phyloP scores from a whole-genome alignment of 2,797 vertebrate species.

The Lates japonicus region DNA sequence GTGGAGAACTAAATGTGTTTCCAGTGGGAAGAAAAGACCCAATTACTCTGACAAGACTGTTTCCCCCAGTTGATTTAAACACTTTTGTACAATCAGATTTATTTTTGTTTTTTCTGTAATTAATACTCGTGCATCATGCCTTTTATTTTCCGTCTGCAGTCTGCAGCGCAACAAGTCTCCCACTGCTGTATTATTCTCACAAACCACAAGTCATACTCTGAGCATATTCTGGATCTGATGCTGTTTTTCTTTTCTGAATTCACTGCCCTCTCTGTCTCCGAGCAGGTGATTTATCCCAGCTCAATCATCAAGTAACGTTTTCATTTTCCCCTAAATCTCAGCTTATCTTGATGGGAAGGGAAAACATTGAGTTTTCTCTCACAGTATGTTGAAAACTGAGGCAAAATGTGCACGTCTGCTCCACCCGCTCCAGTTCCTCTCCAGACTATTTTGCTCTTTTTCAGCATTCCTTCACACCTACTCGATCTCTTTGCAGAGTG shows the following conservation, averaged over 20 bases:
- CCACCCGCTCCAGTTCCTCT: constrained; percentile 13
- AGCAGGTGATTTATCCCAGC: constrained; percentile 51
- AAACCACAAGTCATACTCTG: constrained; percentile 30
- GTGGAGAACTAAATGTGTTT: constrained; percentile 6
- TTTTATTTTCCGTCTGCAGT: constrained; percentile 13
- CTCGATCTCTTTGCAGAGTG: constrained; percentile 51
- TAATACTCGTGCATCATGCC: constrained; percentile 9
- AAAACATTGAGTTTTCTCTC: constrained; percentile 24
- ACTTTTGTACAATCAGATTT: neutral
- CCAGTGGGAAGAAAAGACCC: neutral
- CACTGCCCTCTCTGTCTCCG: constrained; percentile 1
- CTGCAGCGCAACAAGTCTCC: constrained; percentile 14
- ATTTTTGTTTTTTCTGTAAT: constrained; percentile 14
- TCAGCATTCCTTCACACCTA: constrained; percentile 74
- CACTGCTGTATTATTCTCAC: constrained; percentile 16
- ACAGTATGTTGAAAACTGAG: neutral
- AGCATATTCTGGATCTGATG: constrained; percentile 17
- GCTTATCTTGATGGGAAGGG: constrained; percentile 9
- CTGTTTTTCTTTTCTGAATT: constrained; percentile 38
- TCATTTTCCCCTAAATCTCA: neutral
- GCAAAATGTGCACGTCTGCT: neutral
- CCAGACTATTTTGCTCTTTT: constrained; percentile 19
- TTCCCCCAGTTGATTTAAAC: neutral
- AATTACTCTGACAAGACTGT: neutral
- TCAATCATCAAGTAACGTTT: constrained; percentile 28